Percentiles rank a stretch among this genome's conserved stretches.
Evolutionary conservation across 2,797 vertebrate genomes (phyloP).

Genomic region (Valencia hispanica): DNA sequence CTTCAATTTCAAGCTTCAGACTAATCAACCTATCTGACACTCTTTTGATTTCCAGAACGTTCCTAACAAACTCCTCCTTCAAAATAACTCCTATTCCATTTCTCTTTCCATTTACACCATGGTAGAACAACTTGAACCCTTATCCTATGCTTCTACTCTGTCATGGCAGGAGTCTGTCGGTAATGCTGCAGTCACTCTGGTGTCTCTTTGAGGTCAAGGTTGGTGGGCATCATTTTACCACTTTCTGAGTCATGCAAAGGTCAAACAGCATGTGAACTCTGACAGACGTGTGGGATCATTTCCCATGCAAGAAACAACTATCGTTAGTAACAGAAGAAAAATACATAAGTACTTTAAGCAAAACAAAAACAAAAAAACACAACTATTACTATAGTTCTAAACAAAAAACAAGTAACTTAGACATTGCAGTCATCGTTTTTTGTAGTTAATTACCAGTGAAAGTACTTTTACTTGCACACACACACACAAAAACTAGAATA

Average conservation of each 20-base stretch:
- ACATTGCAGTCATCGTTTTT: not conserved
- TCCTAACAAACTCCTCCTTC: too few relatives aligned
- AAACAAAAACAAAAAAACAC: not conserved
- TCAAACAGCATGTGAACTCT: conserved; percentile 46
- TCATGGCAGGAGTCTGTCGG: conserved; percentile 27
- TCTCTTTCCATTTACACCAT: too few relatives aligned
- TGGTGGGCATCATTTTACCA: conserved; percentile 53
- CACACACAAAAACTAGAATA: too few relatives aligned
- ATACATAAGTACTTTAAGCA: not conserved
- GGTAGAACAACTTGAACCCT: too few relatives aligned
- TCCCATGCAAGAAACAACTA: conserved; percentile 30
- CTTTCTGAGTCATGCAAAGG: conserved; percentile 39
- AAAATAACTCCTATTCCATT: too few relatives aligned
- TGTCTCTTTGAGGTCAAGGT: conserved; percentile 58
- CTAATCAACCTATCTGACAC: too few relatives aligned
- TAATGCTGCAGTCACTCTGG: conserved; percentile 47
- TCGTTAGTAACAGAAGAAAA: too few relatives aligned
- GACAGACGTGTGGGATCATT: conserved; percentile 11
- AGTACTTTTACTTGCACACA: too few relatives aligned
- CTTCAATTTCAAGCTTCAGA: too few relatives aligned
- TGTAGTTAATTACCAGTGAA: not conserved
- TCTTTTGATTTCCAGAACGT: too few relatives aligned
- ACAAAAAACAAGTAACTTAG: not conserved
- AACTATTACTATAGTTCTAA: not conserved
- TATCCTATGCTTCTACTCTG: too few relatives aligned